phyloP scores from a whole-genome alignment of 2,113 vertebrate genomes.

The Callionymus lyra region DNA sequence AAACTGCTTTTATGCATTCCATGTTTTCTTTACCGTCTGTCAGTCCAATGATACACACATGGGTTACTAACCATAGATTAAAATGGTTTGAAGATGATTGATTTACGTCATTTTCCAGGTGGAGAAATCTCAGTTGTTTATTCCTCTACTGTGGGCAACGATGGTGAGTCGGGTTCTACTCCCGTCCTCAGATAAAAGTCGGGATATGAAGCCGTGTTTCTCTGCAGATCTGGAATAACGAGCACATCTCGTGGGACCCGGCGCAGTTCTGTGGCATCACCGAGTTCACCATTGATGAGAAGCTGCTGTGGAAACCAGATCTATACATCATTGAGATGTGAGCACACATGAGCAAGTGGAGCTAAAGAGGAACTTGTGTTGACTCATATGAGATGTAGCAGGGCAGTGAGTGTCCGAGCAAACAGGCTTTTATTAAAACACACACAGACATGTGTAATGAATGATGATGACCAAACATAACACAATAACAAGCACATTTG shows the following conservation, averaged over 20 bases:
- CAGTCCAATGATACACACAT: no score
- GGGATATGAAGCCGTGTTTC: background rate
- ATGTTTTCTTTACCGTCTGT: no score
- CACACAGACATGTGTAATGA: background rate
- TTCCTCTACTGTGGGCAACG: constrained; percentile 44
- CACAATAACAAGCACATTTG: background rate
- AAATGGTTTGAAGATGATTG: background rate
- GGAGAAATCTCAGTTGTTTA: constrained; percentile 60
- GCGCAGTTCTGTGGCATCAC: constrained; percentile 54
- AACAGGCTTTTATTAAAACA: background rate
- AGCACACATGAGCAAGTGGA: constrained; percentile 12
- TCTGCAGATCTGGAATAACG: constrained; percentile 45
- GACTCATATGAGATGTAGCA: background rate
- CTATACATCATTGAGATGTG: constrained; percentile 50
- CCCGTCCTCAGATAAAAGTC: background rate
- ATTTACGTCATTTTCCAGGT: constrained; percentile 26
- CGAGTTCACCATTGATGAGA: constrained; percentile 32
- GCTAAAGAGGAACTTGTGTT: background rate
- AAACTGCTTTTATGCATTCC: no score
- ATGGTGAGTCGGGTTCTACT: constrained; percentile 29
- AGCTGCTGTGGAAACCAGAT: constrained; percentile 52
- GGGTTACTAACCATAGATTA: no score
- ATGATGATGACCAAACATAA: background rate
- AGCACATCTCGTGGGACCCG: constrained; percentile 52
- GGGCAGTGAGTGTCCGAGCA: background rate